Conservation (phyloP, 2,797 vertebrate genomes). For the Chelonia mydas region DNA sequence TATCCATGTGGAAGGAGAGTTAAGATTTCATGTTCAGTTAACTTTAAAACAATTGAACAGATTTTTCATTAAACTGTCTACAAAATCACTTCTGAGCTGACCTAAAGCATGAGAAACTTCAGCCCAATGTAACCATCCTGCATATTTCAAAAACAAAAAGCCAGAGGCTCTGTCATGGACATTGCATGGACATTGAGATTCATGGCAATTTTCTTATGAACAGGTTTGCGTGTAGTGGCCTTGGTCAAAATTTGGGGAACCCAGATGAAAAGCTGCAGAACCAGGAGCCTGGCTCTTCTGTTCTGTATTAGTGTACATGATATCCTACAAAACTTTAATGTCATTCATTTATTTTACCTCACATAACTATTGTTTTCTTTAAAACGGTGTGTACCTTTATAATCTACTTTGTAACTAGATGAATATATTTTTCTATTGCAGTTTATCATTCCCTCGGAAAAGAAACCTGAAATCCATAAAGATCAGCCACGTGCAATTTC, state of each 20-base stretch:
- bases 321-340: not conserved
- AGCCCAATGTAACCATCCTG: not conserved
- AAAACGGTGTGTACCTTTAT: not conserved
- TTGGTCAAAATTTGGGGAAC: not conserved
- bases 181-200: not conserved
- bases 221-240: not conserved
- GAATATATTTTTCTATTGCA: conserved; percentile 73
- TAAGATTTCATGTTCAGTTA: conserved; percentile 22
- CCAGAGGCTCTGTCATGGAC: not conserved
- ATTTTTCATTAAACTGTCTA: not conserved
- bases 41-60: not conserved
- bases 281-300: not conserved
- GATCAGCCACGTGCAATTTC: conserved; percentile 94
- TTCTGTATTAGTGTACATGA: not conserved
- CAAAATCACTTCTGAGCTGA: conserved; percentile 34
- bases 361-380: not conserved
- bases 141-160: conserved; percentile 23
- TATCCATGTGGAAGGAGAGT: not conserved
- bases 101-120: not conserved
- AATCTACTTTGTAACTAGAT: conserved; percentile 33
- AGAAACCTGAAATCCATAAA: conserved; percentile 85
- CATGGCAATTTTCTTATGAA: not conserved
- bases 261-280: not conserved
- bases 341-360: not conserved
- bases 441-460: conserved; percentile 93